Percentiles rank a stretch among this genome's conserved stretches.
phyloP scores from a whole-genome alignment of 30 jellyfish, hydroid and myxozoan genomes.

The Hydractinia symbiolongicarpus region DNA sequence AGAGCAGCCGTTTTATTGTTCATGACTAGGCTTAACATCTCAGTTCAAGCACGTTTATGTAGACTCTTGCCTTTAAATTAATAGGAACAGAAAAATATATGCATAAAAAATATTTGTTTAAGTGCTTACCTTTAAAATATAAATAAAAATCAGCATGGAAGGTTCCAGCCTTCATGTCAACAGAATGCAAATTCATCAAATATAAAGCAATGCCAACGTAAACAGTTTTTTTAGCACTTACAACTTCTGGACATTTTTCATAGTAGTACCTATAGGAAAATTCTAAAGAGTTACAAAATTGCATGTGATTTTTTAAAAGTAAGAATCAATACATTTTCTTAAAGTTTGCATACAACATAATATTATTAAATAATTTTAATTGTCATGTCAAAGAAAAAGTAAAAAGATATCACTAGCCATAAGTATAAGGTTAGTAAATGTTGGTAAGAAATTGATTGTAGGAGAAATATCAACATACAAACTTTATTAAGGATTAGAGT shows the following conservation, averaged over 20 bases:
- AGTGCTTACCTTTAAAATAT: slow-evolving; percentile 66
- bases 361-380: no score
- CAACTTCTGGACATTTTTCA: slow-evolving; percentile 87
- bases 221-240: slow-evolving; percentile 82
- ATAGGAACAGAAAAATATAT: background rate
- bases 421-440: no score
- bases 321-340: background rate
- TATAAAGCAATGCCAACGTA: slow-evolving; percentile 87
- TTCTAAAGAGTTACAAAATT: background rate
- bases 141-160: slow-evolving; percentile 86
- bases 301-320: background rate
- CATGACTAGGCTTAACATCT: no score
- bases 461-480: background rate
- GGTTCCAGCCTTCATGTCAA: slow-evolving; percentile 78
- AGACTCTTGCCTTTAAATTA: background rate
- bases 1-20: no score
- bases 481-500: background rate
- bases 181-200: slow-evolving; percentile 79
- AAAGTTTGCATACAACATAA: no score
- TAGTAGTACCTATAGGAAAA: slow-evolving; percentile 59
- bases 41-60: no score
- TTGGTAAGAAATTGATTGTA: no score
- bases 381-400: no score
- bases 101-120: background rate
- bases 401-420: no score